A percentile compares a stretch with the other conserved stretches of the same genome.
Conservation (phyloP, 2,797 vertebrate genomes). For the Galagoides demidoff region DNA sequence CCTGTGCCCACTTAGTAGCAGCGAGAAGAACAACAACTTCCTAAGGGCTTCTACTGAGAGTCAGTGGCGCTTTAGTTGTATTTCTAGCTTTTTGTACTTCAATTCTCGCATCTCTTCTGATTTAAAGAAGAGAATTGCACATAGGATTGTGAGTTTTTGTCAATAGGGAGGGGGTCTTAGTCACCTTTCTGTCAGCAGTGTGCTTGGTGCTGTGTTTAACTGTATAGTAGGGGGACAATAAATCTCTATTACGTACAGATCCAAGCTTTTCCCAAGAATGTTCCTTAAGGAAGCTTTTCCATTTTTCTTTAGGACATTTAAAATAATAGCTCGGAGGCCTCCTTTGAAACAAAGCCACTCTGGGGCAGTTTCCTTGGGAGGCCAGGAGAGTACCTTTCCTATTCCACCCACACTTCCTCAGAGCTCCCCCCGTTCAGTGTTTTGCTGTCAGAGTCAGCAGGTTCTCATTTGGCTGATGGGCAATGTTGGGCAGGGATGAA, state of each 20-base stretch:
- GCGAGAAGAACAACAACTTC: not conserved
- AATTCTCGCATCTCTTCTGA: not conserved
- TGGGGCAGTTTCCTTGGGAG: not conserved
- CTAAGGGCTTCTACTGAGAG: not conserved
- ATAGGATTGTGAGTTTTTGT: not conserved
- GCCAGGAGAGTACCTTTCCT: not conserved
- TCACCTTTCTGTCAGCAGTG: not conserved
- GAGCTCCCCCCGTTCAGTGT: not conserved
- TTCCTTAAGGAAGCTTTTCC: not conserved
- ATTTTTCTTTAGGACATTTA: not conserved
- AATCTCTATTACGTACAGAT: not conserved
- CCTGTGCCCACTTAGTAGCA: not conserved
- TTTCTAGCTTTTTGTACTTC: not conserved
- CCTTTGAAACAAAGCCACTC: not conserved
- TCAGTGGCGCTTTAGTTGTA: not conserved
- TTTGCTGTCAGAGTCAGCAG: not conserved
- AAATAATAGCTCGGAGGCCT: not conserved
- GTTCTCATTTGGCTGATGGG: not conserved
- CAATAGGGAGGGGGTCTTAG: not conserved
- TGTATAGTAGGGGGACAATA: not conserved
- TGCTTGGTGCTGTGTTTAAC: not conserved
- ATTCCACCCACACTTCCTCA: not conserved
- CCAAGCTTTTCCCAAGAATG: not conserved
- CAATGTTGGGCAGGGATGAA: not conserved
- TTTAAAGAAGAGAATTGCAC: constrained; percentile 9